These are phyloP conservation scores for Montipora efflorescens DNA, from an alignment of 64 coral and sea anemone species.

Conservation along the genomic window DNA sequence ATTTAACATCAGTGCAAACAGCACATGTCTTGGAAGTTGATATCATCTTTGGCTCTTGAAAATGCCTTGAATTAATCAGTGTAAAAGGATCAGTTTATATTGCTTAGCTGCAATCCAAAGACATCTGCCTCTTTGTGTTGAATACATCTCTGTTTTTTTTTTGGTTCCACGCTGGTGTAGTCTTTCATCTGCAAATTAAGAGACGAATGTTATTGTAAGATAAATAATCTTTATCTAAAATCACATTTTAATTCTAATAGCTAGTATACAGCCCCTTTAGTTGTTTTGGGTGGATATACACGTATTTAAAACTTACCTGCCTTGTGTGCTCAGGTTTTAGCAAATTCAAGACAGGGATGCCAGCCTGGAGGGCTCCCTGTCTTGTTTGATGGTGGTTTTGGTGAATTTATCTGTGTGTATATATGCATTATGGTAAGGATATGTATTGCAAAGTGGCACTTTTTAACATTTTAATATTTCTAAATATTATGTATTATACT, in stretches of 20 bases:
- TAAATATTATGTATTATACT: slow-evolving; percentile 55
- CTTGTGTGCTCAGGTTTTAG: neutral
- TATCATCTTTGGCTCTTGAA: slow-evolving; percentile 61
- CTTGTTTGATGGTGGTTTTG: slow-evolving; percentile 61
- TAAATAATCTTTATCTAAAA: slow-evolving; percentile 12
- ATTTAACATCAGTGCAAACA: slow-evolving; percentile 58
- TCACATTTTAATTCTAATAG: too few relatives aligned
- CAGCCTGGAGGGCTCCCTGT: slow-evolving; percentile 45
- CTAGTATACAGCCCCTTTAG: neutral
- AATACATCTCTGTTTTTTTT: slow-evolving; percentile 62
- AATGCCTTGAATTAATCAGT: slow-evolving; percentile 59
- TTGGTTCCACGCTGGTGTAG: slow-evolving; percentile 24
- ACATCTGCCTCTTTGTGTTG: slow-evolving; percentile 44
- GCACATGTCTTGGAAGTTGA: slow-evolving; percentile 52
- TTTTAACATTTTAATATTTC: slow-evolving; percentile 31
- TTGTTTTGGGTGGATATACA: neutral
- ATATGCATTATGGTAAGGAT: slow-evolving; percentile 16
- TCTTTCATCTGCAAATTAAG: slow-evolving; percentile 60
- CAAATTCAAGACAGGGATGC: neutral
- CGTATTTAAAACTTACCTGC: neutral
- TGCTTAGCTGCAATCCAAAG: slow-evolving; percentile 45
- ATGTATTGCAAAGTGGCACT: slow-evolving; percentile 44
- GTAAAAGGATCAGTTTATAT: slow-evolving; percentile 55
- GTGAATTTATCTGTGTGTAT: slow-evolving; percentile 46
- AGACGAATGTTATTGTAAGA: slow-evolving; percentile 60